Evolutionary conservation across 2,888 invertebrate species (phyloP), one percentile per base, ranked within the genome.

Genomic region (Philopedon plagiatum): DNA sequence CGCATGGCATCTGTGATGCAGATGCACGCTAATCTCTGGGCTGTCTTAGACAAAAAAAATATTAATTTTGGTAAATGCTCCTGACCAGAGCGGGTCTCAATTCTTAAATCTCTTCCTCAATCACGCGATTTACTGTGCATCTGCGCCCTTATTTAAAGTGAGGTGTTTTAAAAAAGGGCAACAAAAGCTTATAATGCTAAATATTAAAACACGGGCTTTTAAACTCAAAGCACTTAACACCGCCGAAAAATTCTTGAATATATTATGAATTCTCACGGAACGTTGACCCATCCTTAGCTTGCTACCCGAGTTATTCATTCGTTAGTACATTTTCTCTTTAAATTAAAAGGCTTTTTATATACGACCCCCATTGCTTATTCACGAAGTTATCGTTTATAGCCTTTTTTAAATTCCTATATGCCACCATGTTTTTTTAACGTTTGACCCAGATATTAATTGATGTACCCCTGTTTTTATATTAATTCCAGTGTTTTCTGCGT

Each of bases 271-370:
- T 54, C 9, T 18, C 15, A n/a, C 29, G 15, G 15, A 54, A 26
- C 29, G 29, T 54, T 54, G 51, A 54, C 51, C 29, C 9, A 54
- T 18, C 29, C 29, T 49, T 13, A 26, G n/a, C 13, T n/a, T 23
- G 9, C 23, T 23, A 19, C 21, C 23, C 29, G 21, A 9, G n/a
- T 46, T 46, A 23, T 46, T 19, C 18, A 54, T 29, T 54, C 29
- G 15, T 15, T 54, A 29, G 29, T 15, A 54, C 15, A 13, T 29
- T 54, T 54, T 54, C 29, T 29, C 51, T 54, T 51, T 29, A 29
- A 54, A 29, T 54, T 54, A 54, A 54, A 54, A 29, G 29, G 18
- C 29, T 29, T 54, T 49, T 29, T 54, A 29, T 29, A 54, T 54
- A 9, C 18, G 15, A 8, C 29, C 29, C n/a, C 51, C 29, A 54